Conservation (phyloP, 2,113 vertebrate species). For the Perca schrenkii region DNA sequence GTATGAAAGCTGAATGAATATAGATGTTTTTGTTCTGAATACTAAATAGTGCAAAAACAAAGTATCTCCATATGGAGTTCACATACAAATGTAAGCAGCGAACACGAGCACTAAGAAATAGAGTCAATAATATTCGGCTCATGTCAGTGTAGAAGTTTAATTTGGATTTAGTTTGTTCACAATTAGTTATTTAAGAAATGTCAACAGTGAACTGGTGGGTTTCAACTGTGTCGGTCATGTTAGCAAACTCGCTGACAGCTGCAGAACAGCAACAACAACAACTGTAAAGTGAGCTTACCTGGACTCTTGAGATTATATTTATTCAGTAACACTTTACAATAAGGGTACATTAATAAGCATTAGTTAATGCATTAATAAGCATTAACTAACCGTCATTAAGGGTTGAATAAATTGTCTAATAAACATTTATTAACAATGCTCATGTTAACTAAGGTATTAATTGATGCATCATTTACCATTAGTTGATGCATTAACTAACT, state of each 20-base stretch:
- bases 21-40: background rate
- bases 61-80: background rate
- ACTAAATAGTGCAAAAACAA: background rate
- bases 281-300: constrained; percentile 80
- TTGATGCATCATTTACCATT: too few relatives aligned
- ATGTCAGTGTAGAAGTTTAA: too few relatives aligned
- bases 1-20: rapidly evolving
- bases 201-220: background rate
- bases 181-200: background rate
- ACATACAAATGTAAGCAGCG: too few relatives aligned
- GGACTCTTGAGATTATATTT: constrained; percentile 96
- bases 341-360: too few relatives aligned
- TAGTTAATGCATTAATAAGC: too few relatives aligned
- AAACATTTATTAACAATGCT: too few relatives aligned
- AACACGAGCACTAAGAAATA: background rate
- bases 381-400: too few relatives aligned
- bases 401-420: too few relatives aligned
- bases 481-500: too few relatives aligned
- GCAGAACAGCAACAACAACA: background rate
- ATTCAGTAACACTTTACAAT: too few relatives aligned
- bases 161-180: too few relatives aligned
- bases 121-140: background rate
- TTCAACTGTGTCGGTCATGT: background rate
- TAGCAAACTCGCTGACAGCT: background rate
- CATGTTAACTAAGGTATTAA: too few relatives aligned